These are phyloP conservation scores for Pseudorectes ferrugineus DNA, from an alignment of 2,113 vertebrate genomes.

Conservation along the genomic window DNA sequence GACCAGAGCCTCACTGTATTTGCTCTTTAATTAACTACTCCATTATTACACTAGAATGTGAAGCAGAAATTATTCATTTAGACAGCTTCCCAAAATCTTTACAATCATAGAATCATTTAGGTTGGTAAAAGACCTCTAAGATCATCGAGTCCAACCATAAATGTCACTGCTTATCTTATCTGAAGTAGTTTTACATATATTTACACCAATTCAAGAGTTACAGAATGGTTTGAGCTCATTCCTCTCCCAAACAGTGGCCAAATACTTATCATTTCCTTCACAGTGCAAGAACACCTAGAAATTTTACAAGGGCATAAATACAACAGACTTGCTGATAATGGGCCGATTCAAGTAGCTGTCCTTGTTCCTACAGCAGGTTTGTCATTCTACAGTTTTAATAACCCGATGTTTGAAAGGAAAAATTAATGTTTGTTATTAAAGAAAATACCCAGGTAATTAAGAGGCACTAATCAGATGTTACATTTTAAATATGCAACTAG, in stretches of 20 bases:
- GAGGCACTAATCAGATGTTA: not conserved
- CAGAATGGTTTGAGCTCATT: not conserved
- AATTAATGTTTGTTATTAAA: not conserved
- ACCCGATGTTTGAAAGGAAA: not conserved
- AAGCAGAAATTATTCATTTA: conserved; percentile 7
- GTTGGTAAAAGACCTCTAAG: not conserved
- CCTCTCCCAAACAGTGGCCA: not conserved
- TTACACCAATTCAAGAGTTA: conserved; percentile 16
- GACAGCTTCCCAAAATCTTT: conserved; percentile 13
- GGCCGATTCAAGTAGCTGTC: not conserved
- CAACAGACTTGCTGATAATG: not conserved
- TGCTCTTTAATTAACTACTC: not conserved
- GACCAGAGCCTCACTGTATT: not conserved
- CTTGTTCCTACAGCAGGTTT: not conserved
- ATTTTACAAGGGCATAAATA: not conserved
- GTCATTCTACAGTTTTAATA: not conserved
- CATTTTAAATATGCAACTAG: not conserved
- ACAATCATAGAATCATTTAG: not conserved
- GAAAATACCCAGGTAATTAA: not conserved
- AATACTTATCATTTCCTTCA: conserved; percentile 10
- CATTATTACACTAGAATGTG: not conserved
- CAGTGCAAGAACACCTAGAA: not conserved
- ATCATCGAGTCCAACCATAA: not conserved
- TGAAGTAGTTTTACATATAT: conserved; percentile 25
- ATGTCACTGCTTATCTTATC: conserved; percentile 53